Base-by-base conservation (phyloP, 2,888 invertebrate species). In the Cerastoderma edule region DNA sequence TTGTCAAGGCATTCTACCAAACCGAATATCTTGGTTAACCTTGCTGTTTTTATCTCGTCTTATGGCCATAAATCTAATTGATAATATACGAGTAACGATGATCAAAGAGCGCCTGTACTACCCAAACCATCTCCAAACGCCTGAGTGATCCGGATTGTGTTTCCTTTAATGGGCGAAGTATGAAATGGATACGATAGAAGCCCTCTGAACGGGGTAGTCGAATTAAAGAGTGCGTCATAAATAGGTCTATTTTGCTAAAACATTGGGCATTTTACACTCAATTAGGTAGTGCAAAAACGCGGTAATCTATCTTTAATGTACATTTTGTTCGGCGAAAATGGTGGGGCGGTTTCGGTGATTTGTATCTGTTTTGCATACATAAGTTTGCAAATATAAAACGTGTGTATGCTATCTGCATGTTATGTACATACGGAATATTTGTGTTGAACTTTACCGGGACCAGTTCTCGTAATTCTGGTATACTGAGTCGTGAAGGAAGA, bases 41-140 rank as follows among this genome's bases (percentile, higher is more conserved):
- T 39, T 39, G 24, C 60, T 60, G 60, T 60, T 57, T 50, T 60
- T 60, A 39, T 60, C 60, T 60, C n/a, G 16, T 57, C 39, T 60
- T 33, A 60, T 50, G 22, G 22, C 60, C 60, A 60, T 60, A 60
- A 60, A 60, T 60, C 60, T 60, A 60, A 60, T 60, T 60, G 60
- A 60, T 60, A 60, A 60, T 60, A 60, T 60, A 60, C n/a, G 60
- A n/a, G 39, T 39, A 39, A 60, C 24, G 39, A 33, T 60, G 60
- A 60, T 60, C 60, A 60, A 60, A 60, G 60, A 60, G 60, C 60
- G 60, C 39, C 60, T 35, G 39, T n/a, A 33, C 39, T 27, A 44
- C 22, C 39, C 60, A 32, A 39, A n/a, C 39, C 39, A 39, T 60
- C 35, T 35, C 39, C 60, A 60, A 60, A 60, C 60, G 60, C 35